Evolutionary conservation across 53 echinoderm and acorn worm species (phyloP).

Genomic region (Echinarachnius parma): DNA sequence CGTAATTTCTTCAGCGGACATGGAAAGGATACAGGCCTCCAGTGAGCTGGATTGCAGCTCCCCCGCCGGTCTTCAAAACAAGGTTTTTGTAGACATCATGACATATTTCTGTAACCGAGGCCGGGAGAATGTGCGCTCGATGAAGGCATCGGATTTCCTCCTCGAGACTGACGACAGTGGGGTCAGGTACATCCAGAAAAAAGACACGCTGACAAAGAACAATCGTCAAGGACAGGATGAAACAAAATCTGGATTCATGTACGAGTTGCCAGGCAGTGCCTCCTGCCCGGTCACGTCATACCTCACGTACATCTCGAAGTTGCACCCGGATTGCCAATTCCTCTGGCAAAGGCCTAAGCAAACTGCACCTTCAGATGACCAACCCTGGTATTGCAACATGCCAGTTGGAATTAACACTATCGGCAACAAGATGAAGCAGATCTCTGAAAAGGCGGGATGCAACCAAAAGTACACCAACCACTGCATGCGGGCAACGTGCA

Average conservation of each 20-base stretch:
- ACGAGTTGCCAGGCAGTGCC: slow-evolving; percentile 27
- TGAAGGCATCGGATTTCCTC: slow-evolving; percentile 43
- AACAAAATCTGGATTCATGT: slow-evolving; percentile 57
- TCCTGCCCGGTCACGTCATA: slow-evolving; percentile 46
- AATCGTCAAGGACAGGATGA: slow-evolving; percentile 38
- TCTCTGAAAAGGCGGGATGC: slow-evolving; percentile 45
- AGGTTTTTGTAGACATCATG: slow-evolving; percentile 53
- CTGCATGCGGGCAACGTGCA: slow-evolving; percentile 21
- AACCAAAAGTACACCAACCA: slow-evolving; percentile 46
- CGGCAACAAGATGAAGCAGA: slow-evolving; percentile 41
- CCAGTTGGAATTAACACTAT: slow-evolving; percentile 40
- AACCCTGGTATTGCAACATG: slow-evolving; percentile 21
- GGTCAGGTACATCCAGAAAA: slow-evolving; percentile 31
- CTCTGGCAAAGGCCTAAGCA: slow-evolving; percentile 53
- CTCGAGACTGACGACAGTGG: slow-evolving; percentile 29
- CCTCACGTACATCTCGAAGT: slow-evolving; percentile 34
- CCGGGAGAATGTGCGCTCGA: slow-evolving; percentile 41
- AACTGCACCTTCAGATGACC: slow-evolving; percentile 3
- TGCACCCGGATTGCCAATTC: slow-evolving; percentile 34
- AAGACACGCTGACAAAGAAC: slow-evolving; percentile 49
- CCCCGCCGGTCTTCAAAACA: slow-evolving; percentile 46
- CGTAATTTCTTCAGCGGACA: slow-evolving; percentile 44
- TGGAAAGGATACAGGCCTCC: slow-evolving; percentile 49
- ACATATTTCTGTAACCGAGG: slow-evolving; percentile 55
- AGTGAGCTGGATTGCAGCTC: slow-evolving; percentile 31